phyloP scores from a whole-genome alignment of 2,797 vertebrate genomes.

The Yasuhikotakia modesta region DNA sequence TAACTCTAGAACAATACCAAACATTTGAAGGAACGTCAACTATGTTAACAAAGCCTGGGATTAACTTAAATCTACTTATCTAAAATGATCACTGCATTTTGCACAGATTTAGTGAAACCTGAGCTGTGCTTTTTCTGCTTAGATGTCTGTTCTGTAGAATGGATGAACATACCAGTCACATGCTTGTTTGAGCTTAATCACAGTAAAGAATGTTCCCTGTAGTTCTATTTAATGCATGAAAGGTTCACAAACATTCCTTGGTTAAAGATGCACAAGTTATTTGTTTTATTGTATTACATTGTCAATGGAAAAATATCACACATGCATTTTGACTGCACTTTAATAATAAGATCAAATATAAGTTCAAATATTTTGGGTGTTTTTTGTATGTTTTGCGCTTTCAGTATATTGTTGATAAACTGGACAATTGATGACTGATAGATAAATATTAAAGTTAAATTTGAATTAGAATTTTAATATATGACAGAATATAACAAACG shows the following conservation, averaged over 20 bases:
- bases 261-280: slow-evolving; percentile 3
- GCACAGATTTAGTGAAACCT: slow-evolving; percentile 15
- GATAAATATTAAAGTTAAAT: too few relatives aligned
- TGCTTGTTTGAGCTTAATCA: slow-evolving; percentile 19
- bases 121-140: slow-evolving; percentile 12
- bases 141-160: neutral
- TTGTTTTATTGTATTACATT: neutral
- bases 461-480: too few relatives aligned
- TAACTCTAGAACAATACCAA: slow-evolving; percentile 5
- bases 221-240: neutral
- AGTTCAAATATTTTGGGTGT: neutral
- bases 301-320: neutral
- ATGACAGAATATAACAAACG: too few relatives aligned
- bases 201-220: slow-evolving; percentile 25
- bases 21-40: slow-evolving; percentile 12
- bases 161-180: neutral
- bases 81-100: slow-evolving; percentile 8
- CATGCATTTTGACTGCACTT: neutral
- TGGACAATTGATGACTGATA: too few relatives aligned
- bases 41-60: slow-evolving; percentile 26
- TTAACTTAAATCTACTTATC: slow-evolving; percentile 4
- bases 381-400: neutral
- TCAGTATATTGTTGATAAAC: neutral
- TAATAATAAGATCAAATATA: neutral
- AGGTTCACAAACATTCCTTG: neutral